Evolutionary conservation across 2,113 vertebrate species (phyloP).

Genomic region (Pholis gunnellus): DNA sequence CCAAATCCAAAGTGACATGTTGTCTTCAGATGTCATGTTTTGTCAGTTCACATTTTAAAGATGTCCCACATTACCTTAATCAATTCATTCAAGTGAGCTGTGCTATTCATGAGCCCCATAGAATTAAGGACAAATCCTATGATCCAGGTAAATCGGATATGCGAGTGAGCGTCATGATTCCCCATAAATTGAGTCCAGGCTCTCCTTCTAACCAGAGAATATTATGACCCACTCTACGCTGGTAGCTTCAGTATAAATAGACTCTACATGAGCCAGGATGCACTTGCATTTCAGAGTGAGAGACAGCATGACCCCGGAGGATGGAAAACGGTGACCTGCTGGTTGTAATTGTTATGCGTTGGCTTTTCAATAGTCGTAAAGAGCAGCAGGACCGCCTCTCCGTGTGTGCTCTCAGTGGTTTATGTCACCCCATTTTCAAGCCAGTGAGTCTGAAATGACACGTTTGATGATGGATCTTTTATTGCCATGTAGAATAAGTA

Average conservation of each 20-base stretch:
- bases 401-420: background rate
- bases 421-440: constrained; percentile 12
- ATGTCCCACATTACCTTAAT: background rate
- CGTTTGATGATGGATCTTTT: constrained; percentile 27
- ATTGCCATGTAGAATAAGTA: background rate
- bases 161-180: constrained; percentile 10
- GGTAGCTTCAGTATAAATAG: constrained; percentile 48
- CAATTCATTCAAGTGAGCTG: constrained; percentile 18
- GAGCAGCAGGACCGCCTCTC: constrained; percentile 9
- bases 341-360: constrained; percentile 1
- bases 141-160: constrained; percentile 40
- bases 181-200: constrained; percentile 20
- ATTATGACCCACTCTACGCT: constrained; percentile 44
- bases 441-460: constrained; percentile 22
- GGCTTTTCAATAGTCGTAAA: constrained; percentile 19
- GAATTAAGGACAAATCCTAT: constrained; percentile 39
- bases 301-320: constrained; percentile 51
- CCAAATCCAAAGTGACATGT: background rate
- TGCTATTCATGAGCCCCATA: too few relatives aligned
- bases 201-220: constrained; percentile 54
- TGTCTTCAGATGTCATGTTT: background rate
- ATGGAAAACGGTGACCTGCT: background rate
- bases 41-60: background rate
- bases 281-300: constrained; percentile 46
- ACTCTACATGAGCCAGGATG: constrained; percentile 61